Base-by-base conservation (phyloP, 2,797 vertebrate genomes). In the Crenuchus spilurus region DNA sequence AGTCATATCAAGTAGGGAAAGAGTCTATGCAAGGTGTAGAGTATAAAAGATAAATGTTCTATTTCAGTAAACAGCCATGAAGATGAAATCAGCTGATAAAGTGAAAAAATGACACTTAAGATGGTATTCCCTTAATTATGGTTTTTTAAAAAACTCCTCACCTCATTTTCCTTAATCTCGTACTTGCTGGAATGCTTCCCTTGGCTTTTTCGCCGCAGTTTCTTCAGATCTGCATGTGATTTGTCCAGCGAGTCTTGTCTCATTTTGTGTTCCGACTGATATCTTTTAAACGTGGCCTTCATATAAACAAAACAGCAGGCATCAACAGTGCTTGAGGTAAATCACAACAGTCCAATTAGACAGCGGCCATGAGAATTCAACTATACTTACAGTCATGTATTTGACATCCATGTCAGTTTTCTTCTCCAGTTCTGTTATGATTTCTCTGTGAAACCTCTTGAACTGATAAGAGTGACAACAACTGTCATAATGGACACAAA, bases 381-480 rank as follows among this genome's bases (percentile, higher is more conserved):
- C 24, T 14, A 0, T 77, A 93, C 96, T 96, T 85, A 99, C 98
- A 16, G 89, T 98, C 96, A 99, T 99, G 30, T 98, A 99, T 82
- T 99, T 99, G 26, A 98, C 93, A 75, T 99, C 98, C 87, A 97
- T 93, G 22, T 99, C 98, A 0, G 95, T 98, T 90, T 99, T 99
- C 92, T 91, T 96, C 87, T 99, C 97, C 88, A 99, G 89, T 85
- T 99, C 98, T 7, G 82, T 76, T 71, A 98, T 92, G 66, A 99
- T 94, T 24, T 98, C 98, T 85, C 88, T 93, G 84, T 98, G 96
- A 83, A 99, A 99, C 82, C 87, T 94, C 88, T 93, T 98, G 81
- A 98, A 94, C 98, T 99, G 89, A 39, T 79, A 89, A 83, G 78
- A 72, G 13, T 14, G 41, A 71, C 13, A 49, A 3, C 14, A 28